phyloP scores from a whole-genome alignment of 2,888 invertebrate genomes.

The Dicyrtomina minuta region DNA sequence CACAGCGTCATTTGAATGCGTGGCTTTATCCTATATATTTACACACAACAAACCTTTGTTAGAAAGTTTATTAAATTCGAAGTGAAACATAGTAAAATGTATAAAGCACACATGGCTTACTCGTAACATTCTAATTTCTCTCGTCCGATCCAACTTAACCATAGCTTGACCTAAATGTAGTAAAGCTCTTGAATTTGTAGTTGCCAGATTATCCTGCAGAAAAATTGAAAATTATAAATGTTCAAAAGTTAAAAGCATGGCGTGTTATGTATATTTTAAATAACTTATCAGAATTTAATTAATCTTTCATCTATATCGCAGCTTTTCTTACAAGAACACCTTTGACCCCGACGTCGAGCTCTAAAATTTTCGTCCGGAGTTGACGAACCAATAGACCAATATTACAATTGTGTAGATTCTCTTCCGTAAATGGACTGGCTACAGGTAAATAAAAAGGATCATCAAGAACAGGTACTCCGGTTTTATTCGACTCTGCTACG shows the following conservation, averaged over 20 bases:
- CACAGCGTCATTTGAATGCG: slow-evolving; percentile 15
- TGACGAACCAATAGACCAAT: slow-evolving; percentile 25
- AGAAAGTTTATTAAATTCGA: neutral
- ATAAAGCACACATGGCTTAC: neutral
- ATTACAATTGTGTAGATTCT: slow-evolving; percentile 24
- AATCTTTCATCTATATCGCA: neutral
- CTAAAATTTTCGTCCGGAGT: slow-evolving; percentile 16
- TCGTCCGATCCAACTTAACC: slow-evolving; percentile 18
- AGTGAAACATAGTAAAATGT: neutral
- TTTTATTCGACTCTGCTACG: neutral
- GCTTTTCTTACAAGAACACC: slow-evolving; percentile 2
- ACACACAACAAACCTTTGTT: neutral
- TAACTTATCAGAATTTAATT: neutral
- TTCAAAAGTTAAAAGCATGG: too few relatives aligned
- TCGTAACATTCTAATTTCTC: slow-evolving; percentile 4
- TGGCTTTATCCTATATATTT: slow-evolving; percentile 15
- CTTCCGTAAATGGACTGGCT: slow-evolving; percentile 9
- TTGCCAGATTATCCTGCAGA: slow-evolving; percentile 24
- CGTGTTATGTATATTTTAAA: neutral
- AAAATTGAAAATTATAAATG: neutral
- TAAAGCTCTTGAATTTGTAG: slow-evolving; percentile 23
- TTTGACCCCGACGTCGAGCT: slow-evolving; percentile 8
- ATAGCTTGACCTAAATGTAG: slow-evolving; percentile 23
- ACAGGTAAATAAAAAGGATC: slow-evolving; percentile 19
- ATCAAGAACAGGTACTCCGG: slow-evolving; percentile 23